Conservation (phyloP, 1,140 invertebrate genomes). For the Scaptomyza montana region DNA sequence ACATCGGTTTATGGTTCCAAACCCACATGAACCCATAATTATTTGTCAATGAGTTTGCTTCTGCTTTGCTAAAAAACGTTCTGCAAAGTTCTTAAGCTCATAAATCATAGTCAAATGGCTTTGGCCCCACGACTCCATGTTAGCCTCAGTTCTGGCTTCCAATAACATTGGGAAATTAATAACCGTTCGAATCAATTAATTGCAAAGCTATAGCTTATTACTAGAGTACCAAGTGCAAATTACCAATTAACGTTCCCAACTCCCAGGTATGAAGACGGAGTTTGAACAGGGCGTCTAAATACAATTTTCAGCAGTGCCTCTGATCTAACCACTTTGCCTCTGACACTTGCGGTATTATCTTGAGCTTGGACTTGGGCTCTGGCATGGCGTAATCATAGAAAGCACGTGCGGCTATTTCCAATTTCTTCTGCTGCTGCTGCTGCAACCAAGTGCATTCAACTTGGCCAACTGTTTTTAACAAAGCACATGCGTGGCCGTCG, state of each 20-base stretch:
- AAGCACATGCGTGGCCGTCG: constrained; percentile 69
- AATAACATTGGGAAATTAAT: constrained; percentile 40
- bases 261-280: constrained; percentile 10
- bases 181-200: constrained; percentile 70
- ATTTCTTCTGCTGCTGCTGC: constrained; percentile 47
- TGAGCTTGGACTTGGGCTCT: not conserved
- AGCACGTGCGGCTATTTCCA: constrained; percentile 78
- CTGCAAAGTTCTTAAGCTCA: constrained; percentile 1
- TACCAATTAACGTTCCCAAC: constrained; percentile 60
- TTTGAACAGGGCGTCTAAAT: constrained; percentile 2
- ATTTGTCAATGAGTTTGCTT: constrained; percentile 3
- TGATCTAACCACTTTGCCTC: constrained; percentile 2
- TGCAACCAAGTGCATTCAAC: constrained; percentile 59
- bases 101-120: constrained; percentile 18
- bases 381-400: constrained; percentile 72
- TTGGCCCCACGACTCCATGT: not conserved
- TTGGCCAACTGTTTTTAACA: constrained; percentile 73
- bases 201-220: constrained; percentile 62
- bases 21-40: not conserved
- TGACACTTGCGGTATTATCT: not conserved
- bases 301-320: not conserved
- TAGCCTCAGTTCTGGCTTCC: too few relatives aligned
- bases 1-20: too few relatives aligned
- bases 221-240: constrained; percentile 62
- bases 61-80: constrained; percentile 2